phyloP scores from a whole-genome alignment of 23 tunicate species.

The Aplidium turbinatum region DNA sequence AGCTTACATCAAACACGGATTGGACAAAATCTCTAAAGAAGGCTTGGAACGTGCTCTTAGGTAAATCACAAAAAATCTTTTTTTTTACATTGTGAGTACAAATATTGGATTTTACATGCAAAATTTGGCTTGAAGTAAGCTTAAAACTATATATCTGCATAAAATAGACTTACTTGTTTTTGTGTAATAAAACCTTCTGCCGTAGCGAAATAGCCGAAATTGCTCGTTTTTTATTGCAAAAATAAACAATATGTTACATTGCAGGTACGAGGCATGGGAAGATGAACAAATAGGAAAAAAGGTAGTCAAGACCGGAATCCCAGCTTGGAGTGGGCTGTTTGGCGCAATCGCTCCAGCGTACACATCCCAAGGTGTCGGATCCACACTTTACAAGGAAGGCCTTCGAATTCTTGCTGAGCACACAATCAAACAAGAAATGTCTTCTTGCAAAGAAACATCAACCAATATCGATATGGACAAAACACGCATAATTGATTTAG shows the following conservation, averaged over 20 bases:
- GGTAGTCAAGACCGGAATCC: constrained; percentile 23
- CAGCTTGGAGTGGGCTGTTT: constrained; percentile 62
- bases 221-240: no score
- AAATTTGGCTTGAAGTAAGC: background rate
- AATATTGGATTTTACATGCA: background rate
- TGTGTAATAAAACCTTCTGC: no score
- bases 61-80: constrained; percentile 20
- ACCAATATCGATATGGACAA: background rate
- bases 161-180: no score
- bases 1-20: constrained; percentile 60
- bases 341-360: constrained; percentile 68
- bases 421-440: constrained; percentile 17
- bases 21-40: constrained; percentile 48
- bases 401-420: constrained; percentile 46
- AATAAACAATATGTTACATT: no score
- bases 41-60: constrained; percentile 55
- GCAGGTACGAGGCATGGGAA: constrained; percentile 85
- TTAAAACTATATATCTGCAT: background rate
- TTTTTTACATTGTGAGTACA: background rate
- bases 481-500: background rate
- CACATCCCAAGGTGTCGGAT: constrained; percentile 50
- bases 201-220: no score
- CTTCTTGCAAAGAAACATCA: background rate
- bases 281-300: constrained; percentile 32
- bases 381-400: constrained; percentile 45